A percentile compares a stretch with the other conserved stretches of the same genome.
Conservation (phyloP, 2,797 vertebrate species). For the Nannoperca obscura region DNA sequence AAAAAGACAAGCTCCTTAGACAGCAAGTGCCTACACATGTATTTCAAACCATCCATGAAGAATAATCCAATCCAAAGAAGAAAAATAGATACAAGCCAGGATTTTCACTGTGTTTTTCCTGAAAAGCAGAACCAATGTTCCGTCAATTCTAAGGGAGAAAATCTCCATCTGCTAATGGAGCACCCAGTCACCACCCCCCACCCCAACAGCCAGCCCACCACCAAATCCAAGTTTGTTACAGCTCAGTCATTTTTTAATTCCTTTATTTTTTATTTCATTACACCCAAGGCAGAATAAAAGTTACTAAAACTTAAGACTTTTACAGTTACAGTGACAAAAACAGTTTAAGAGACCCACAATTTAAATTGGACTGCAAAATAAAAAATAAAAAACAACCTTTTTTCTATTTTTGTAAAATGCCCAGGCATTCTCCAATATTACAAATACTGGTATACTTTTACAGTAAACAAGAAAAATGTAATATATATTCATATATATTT, state of each 20-base stretch:
- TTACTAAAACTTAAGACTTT: conserved; percentile 98
- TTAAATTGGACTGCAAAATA: conserved; percentile 96
- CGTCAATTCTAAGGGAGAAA: conserved; percentile 87
- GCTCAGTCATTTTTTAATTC: conserved; percentile 70
- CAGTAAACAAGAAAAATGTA: conserved; percentile 99
- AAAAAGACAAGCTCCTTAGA: conserved; percentile 94
- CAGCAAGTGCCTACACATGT: conserved; percentile 93
- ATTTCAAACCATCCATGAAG: conserved; percentile 95
- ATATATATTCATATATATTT: conserved; percentile 91
- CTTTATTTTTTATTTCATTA: conserved; percentile 88
- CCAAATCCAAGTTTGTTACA: conserved; percentile 74
- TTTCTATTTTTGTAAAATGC: conserved; percentile 97
- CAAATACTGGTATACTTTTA: conserved; percentile 99
- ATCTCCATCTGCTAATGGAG: conserved; percentile 88
- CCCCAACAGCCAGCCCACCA: conserved; percentile 27
- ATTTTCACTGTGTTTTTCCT: conserved; percentile 87
- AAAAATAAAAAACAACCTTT: conserved; percentile 87
- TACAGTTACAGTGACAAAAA: conserved; percentile 99
- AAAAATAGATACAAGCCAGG: conserved; percentile 95
- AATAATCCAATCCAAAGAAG: conserved; percentile 93
- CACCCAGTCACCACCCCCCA: conserved; percentile 44
- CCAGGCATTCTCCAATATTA: conserved; percentile 99
- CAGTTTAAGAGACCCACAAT: conserved; percentile 98
- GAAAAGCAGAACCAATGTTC: conserved; percentile 91
- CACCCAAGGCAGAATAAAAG: conserved; percentile 99